Percentiles rank a stretch among this genome's conserved stretches.
Evolutionary conservation across 2,888 invertebrate genomes (phyloP).

Genomic region (Spodoptera picta): DNA sequence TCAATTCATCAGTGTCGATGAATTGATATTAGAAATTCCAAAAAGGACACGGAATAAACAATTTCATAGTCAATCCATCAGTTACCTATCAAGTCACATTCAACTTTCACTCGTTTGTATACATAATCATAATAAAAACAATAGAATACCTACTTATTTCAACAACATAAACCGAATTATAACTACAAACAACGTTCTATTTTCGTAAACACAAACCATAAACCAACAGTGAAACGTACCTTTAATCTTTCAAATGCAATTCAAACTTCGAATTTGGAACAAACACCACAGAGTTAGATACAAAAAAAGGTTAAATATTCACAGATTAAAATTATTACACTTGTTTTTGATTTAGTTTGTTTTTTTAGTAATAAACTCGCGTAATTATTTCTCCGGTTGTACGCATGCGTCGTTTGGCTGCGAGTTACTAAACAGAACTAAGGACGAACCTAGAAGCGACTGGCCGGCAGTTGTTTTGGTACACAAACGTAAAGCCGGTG

Average conservation of each 20-base stretch:
- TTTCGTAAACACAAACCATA: constrained; percentile 17
- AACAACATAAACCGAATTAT: not conserved
- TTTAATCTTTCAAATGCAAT: constrained; percentile 47
- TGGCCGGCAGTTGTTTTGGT: constrained; percentile 34
- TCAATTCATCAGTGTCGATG: too few species aligned
- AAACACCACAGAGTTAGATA: constrained; percentile 20
- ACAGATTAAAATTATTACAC: not conserved
- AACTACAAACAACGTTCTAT: constrained; percentile 4
- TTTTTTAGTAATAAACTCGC: constrained; percentile 36
- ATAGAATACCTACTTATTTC: too few species aligned
- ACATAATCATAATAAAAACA: too few species aligned
- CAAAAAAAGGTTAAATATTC: constrained; percentile 10
- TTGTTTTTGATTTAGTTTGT: constrained; percentile 4
- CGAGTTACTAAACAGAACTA: constrained; percentile 40
- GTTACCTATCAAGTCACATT: too few species aligned
- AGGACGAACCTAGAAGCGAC: constrained; percentile 14
- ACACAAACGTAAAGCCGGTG: constrained; percentile 24
- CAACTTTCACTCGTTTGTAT: too few species aligned
- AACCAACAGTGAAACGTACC: constrained; percentile 41
- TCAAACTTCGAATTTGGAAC: constrained; percentile 31
- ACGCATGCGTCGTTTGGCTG: constrained; percentile 55
- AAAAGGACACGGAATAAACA: too few species aligned
- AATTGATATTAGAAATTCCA: too few species aligned
- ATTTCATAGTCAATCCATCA: too few species aligned
- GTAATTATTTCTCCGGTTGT: constrained; percentile 30